These are phyloP conservation scores for Axis porcinus DNA, from an alignment of 2,113 vertebrate species.

Conservation along the genomic window DNA sequence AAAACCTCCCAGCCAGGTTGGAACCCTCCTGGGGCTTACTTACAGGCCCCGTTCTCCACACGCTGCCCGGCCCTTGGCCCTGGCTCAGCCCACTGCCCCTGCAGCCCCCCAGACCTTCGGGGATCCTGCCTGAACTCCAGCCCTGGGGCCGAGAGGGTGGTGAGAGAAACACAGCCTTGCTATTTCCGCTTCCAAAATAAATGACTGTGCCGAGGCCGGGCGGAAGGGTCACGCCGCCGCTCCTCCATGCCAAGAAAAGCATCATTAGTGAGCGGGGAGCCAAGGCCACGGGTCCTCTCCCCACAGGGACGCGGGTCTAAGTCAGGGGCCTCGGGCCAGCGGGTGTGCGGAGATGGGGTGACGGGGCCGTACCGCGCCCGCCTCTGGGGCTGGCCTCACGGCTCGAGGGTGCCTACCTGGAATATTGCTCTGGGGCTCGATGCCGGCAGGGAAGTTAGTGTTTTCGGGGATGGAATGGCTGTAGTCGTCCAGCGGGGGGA, in stretches of 20 bases:
- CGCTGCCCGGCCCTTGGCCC: background rate
- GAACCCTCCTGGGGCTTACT: background rate
- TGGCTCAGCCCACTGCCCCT: background rate
- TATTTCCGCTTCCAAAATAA: conserved; percentile 72
- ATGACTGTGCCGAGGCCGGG: conserved; percentile 36
- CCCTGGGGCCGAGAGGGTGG: background rate
- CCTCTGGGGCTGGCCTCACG: accelerated
- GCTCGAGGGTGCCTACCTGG: conserved; percentile 83
- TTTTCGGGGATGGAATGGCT: conserved; percentile 98
- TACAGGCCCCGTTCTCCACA: background rate
- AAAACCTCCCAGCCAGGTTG: background rate
- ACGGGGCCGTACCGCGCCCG: accelerated
- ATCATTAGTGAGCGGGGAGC: conserved; percentile 32
- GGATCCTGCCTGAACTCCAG: background rate
- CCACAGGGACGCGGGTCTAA: background rate
- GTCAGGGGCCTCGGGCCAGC: background rate
- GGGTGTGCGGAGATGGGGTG: background rate
- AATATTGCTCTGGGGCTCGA: conserved; percentile 98
- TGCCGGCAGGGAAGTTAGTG: conserved; percentile 97
- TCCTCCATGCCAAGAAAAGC: conserved; percentile 62
- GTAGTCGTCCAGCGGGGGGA: conserved; percentile 94
- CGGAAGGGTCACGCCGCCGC: conserved; percentile 43
- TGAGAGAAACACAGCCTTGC: conserved; percentile 28
- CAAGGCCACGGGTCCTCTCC: conserved; percentile 44
- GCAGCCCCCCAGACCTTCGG: background rate